A percentile compares a stretch with the other conserved stretches of the same genome.
Evolutionary conservation across 2,797 vertebrate genomes (phyloP).

Genomic region (Cossypha polioptera): DNA sequence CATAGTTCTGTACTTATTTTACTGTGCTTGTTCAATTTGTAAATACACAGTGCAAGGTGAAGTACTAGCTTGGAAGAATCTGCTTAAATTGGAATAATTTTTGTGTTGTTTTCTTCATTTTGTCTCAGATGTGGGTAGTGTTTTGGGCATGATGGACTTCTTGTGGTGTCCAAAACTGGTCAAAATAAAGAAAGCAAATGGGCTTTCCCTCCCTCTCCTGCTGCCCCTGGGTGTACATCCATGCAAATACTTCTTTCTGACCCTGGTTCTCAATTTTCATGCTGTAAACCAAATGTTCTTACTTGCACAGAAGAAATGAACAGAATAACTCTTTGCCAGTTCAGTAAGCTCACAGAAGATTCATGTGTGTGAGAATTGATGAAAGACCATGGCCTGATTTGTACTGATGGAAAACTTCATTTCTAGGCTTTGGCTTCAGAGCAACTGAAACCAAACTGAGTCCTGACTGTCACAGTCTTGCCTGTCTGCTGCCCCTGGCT

Average conservation of each 20-base stretch:
- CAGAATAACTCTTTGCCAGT: background rate
- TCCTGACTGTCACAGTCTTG: background rate
- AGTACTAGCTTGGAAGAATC: background rate
- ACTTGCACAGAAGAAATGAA: background rate
- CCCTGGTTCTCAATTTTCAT: background rate
- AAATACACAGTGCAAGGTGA: background rate
- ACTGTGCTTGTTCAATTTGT: background rate
- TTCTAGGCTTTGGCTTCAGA: background rate
- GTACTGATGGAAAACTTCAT: background rate
- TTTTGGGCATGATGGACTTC: background rate
- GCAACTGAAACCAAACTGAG: background rate
- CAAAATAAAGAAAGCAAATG: background rate
- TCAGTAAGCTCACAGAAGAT: background rate
- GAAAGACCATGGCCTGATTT: background rate
- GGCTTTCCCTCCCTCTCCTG: background rate
- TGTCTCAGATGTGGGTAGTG: background rate
- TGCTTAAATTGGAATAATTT: background rate
- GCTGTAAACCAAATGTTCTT: background rate
- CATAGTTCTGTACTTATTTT: background rate
- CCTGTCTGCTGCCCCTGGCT: background rate
- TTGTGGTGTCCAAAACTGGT: background rate
- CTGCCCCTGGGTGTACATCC: background rate
- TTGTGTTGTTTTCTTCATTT: background rate
- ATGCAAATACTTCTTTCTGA: background rate
- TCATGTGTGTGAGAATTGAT: background rate